Conservation (phyloP, 2,888 invertebrate genomes). For the Athetis lepigone region DNA sequence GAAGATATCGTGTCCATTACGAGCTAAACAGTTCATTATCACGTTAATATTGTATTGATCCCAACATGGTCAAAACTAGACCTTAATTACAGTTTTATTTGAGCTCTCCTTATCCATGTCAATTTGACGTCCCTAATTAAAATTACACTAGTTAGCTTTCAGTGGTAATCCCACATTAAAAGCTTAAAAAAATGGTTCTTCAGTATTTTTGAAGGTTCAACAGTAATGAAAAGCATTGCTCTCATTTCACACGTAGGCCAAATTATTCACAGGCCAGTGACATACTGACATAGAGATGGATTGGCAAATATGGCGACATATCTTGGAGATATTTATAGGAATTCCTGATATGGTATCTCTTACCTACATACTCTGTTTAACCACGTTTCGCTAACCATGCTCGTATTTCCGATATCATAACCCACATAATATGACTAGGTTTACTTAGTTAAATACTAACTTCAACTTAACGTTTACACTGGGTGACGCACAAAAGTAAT, state of each 20-base stretch:
- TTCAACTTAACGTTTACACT: too few relatives aligned
- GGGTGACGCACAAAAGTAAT: too few relatives aligned
- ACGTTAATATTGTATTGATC: background rate
- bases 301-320: constrained; percentile 4
- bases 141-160: background rate
- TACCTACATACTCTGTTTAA: constrained; percentile 3
- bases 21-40: constrained; percentile 14
- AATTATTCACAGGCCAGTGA: background rate
- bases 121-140: too few relatives aligned
- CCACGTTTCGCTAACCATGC: constrained; percentile 4
- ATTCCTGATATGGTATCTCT: constrained; percentile 24
- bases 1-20: constrained; percentile 46
- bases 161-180: background rate
- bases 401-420: constrained; percentile 2
- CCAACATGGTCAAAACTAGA: too few relatives aligned
- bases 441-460: background rate
- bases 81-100: too few relatives aligned
- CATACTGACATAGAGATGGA: constrained; percentile 4
- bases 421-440: background rate
- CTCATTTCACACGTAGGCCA: background rate
- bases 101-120: too few relatives aligned
- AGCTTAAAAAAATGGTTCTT: background rate
- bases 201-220: too few relatives aligned
- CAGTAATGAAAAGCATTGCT: too few relatives aligned
- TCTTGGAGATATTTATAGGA: constrained; percentile 24